Evolutionary conservation across 2,113 vertebrate species (phyloP).

Genomic region (Pao palembangensis): DNA sequence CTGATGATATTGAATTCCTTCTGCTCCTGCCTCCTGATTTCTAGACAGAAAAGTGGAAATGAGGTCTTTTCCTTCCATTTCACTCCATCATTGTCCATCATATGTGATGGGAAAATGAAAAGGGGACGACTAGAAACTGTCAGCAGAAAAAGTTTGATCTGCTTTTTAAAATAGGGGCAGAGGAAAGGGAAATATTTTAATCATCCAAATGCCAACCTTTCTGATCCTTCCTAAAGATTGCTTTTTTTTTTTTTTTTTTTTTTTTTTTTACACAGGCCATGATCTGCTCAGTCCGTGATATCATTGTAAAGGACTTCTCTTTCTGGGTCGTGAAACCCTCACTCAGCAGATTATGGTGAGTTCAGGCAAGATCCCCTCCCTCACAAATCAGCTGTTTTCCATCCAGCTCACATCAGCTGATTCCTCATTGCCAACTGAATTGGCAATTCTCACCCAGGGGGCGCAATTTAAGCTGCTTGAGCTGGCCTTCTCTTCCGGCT

Average conservation of each 20-base stretch:
- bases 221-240: conserved; percentile 4
- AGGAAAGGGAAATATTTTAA: conserved; percentile 45
- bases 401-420: neutral
- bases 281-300: neutral
- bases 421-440: neutral
- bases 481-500: no score
- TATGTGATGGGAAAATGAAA: conserved; percentile 50
- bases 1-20: conserved; percentile 32
- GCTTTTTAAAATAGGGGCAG: conserved; percentile 35
- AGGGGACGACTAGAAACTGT: conserved; percentile 40
- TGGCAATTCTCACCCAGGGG: neutral
- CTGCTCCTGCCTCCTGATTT: conserved; percentile 25
- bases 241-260: conserved; percentile 1
- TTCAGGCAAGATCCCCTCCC: neutral
- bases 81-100: conserved; percentile 17
- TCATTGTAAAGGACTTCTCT: neutral
- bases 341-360: neutral
- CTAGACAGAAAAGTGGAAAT: conserved; percentile 24
- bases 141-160: conserved; percentile 45
- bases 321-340: neutral
- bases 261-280: neutral
- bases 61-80: conserved; percentile 17
- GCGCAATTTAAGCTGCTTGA: neutral
- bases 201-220: conserved; percentile 31
- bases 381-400: neutral